phyloP scores from a whole-genome alignment of 2,797 vertebrate genomes.

The Acanthis flammea region DNA sequence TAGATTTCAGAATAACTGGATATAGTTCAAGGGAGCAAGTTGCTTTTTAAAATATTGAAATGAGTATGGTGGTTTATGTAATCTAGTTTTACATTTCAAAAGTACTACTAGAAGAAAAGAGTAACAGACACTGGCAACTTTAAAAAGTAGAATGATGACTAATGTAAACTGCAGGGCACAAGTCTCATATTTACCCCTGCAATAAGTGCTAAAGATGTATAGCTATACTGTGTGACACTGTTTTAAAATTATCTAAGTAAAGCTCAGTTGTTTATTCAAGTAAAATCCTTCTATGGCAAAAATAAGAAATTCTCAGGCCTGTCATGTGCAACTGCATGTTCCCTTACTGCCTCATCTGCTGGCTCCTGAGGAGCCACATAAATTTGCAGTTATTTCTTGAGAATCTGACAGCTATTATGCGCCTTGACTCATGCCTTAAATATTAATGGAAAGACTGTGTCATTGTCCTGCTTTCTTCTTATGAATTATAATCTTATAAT shows the following conservation, averaged over 20 bases:
- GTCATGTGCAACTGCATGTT: background rate
- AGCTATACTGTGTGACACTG: background rate
- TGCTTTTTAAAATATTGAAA: background rate
- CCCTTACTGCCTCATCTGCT: background rate
- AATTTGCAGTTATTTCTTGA: slow-evolving; percentile 25
- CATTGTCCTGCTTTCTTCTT: background rate
- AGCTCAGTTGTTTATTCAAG: background rate
- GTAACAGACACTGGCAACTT: background rate
- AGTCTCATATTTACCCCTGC: background rate
- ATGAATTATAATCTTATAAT: background rate
- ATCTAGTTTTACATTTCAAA: background rate
- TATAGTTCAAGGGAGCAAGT: background rate
- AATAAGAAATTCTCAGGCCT: slow-evolving; percentile 17
- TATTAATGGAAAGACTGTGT: slow-evolving; percentile 26
- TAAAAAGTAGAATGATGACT: background rate
- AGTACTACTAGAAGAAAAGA: background rate
- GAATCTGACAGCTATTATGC: slow-evolving; percentile 13
- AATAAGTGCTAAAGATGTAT: background rate
- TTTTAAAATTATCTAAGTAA: background rate
- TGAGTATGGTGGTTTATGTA: background rate
- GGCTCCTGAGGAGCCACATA: background rate
- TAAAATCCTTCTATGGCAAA: slow-evolving; percentile 42
- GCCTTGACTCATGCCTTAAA: slow-evolving; percentile 1
- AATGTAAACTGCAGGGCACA: background rate
- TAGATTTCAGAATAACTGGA: background rate